A percentile compares a stretch with the other conserved stretches of the same genome.
Conservation (phyloP, 2,797 vertebrate species). For the Sebastes itinus region DNA sequence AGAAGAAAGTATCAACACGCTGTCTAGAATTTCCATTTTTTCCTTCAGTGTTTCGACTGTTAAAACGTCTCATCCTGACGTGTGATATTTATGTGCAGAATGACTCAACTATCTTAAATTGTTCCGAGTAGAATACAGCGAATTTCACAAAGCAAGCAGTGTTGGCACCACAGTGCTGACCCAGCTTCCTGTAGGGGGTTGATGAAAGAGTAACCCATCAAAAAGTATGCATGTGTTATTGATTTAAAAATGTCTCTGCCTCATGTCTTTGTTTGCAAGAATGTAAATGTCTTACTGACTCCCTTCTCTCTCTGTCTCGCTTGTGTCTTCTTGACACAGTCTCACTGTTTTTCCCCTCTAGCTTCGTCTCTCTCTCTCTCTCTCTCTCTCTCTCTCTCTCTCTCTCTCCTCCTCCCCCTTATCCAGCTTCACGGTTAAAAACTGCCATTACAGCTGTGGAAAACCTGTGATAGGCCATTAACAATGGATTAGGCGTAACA, state of each 20-base stretch:
- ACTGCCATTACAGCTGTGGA: slow-evolving; percentile 39
- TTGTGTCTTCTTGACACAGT: not conserved
- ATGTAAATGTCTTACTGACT: not conserved
- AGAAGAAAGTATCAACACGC: not conserved
- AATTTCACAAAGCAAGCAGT: not conserved
- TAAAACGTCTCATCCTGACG: not conserved
- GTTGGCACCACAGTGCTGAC: not conserved
- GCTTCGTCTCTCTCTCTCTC: not conserved
- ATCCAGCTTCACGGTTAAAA: slow-evolving; percentile 32
- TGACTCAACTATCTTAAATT: not conserved
- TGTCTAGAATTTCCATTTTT: not conserved
- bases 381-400: not conserved
- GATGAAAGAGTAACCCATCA: not conserved
- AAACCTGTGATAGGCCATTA: slow-evolving; percentile 51
- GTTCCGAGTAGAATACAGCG: not conserved
- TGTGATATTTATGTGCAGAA: not conserved
- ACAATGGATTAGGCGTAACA: slow-evolving; percentile 56
- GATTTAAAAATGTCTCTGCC: not conserved
- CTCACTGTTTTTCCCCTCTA: not conserved
- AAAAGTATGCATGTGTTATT: not conserved
- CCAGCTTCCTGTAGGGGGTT: not conserved
- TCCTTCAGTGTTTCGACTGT: not conserved
- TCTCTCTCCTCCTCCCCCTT: not conserved
- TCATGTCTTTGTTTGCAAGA: not conserved
- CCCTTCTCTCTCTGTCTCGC: not conserved